Evolutionary conservation across 1,140 invertebrate species (phyloP), one percentile per base, ranked within the genome.

Genomic region (Drosophila serrata): DNA sequence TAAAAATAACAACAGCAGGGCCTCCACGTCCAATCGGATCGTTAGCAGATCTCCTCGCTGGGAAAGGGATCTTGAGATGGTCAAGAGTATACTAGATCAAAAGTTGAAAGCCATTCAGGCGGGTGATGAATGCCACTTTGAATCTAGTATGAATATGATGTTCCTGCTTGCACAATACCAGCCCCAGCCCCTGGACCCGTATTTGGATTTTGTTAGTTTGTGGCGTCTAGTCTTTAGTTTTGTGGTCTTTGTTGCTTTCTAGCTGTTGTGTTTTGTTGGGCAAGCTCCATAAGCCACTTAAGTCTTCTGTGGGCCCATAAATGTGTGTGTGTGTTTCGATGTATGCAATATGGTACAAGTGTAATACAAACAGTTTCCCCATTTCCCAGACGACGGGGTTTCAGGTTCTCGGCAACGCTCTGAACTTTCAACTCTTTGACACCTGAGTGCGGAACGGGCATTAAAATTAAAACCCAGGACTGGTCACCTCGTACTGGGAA

Each of bases 221-320:
- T 57, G 43, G 27, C 39, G 64, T 72, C 68, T 70, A 58, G 68
- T 72, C 64, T 35, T 37, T 29, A 39, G 37, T 33, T 39, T 49
- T 48, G n/a, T 55, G 65, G 42, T 19, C 39, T 53, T 33, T 53
- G 35, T 55, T 56, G 64, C 29, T 35, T 31, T 12, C 49, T 51
- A 51, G 49, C 49, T 33, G 49, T n/a, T 35, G 49, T 35, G 42
- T 17, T 37, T 29, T 15, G 58, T 77, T 77, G 62, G 29, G 55
- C 58, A 78, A 79, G 43, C 45, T 58, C 43, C 40, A 53, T 79
- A 74, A 81, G 72, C 78, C 78, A 70, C 60, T 80, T 81, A 76
- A 81, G 53, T 37, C 53, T 55, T 27, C 31, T 53, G 48, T 29
- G 40, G 42, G 39, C 37, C 43, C 65, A 72, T 72, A 35, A 72